Evolutionary conservation across 2,888 invertebrate species (phyloP).

Genomic region (Plutella xylostella): DNA sequence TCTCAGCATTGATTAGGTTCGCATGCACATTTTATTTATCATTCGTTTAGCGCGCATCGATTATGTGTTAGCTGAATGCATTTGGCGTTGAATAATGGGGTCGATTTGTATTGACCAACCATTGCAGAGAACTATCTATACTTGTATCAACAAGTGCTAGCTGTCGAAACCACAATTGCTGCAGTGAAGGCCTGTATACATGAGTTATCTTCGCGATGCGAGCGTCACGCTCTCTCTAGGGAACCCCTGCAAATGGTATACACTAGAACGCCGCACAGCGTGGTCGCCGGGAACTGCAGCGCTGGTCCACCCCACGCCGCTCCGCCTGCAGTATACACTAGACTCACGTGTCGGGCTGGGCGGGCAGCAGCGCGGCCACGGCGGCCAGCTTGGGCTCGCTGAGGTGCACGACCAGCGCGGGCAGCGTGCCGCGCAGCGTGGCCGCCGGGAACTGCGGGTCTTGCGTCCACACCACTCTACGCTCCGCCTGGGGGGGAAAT

Average conservation of each 20-base stretch:
- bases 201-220: neutral
- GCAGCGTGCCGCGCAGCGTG: slow-evolving; percentile 86
- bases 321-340: slow-evolving; percentile 78
- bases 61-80: too few species aligned
- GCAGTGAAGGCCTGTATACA: neutral
- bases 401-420: slow-evolving; percentile 88
- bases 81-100: too few species aligned
- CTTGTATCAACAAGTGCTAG: too few species aligned
- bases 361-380: slow-evolving; percentile 44
- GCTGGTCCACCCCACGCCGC: slow-evolving; percentile 82
- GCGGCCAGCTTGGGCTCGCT: slow-evolving; percentile 87
- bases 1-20: too few species aligned
- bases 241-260: neutral
- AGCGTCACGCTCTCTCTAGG: neutral
- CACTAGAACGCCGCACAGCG: slow-evolving; percentile 81
- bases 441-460: slow-evolving; percentile 91
- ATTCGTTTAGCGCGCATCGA: too few species aligned
- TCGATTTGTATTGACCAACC: too few species aligned
- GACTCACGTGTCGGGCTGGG: slow-evolving; percentile 11
- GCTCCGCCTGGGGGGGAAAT: slow-evolving; percentile 73
- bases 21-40: too few species aligned
- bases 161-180: too few species aligned
- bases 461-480: slow-evolving; percentile 82
- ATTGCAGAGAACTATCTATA: too few species aligned
- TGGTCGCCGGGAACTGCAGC: slow-evolving; percentile 88